phyloP scores from a whole-genome alignment of 2,797 vertebrate genomes.

The Rhinoraja longicauda region DNA sequence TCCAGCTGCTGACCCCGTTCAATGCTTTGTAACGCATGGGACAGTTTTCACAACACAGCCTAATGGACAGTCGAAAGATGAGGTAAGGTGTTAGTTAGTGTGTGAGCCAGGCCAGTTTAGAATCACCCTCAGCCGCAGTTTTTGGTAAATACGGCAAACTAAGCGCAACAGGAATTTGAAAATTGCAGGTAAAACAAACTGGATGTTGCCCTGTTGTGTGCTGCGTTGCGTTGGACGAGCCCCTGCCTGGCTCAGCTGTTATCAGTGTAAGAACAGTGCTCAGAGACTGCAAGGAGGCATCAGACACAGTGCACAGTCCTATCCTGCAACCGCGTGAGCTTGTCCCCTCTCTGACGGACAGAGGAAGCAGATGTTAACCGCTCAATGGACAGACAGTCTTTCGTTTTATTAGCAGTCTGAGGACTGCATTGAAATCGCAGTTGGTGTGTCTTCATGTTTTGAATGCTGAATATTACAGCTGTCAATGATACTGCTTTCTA shows the following conservation, averaged over 20 bases:
- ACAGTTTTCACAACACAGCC: not conserved
- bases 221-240: not conserved
- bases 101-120: not conserved
- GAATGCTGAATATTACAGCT: not conserved
- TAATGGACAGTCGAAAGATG: constrained; percentile 19
- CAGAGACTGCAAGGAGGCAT: not conserved
- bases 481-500: not conserved
- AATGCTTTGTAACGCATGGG: constrained; percentile 18
- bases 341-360: not conserved
- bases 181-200: not conserved
- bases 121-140: not conserved
- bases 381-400: not conserved
- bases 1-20: not conserved
- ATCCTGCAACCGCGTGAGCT: not conserved
- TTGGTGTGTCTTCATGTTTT: not conserved
- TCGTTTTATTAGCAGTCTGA: not conserved
- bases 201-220: not conserved
- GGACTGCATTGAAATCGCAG: not conserved
- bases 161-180: not conserved
- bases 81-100: not conserved
- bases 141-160: too few relatives aligned
- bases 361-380: not conserved
- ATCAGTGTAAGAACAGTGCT: not conserved
- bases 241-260: not conserved
- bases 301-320: not conserved